phyloP scores from a whole-genome alignment of 2,888 invertebrate species.

The Prionchulus punctatus region DNA sequence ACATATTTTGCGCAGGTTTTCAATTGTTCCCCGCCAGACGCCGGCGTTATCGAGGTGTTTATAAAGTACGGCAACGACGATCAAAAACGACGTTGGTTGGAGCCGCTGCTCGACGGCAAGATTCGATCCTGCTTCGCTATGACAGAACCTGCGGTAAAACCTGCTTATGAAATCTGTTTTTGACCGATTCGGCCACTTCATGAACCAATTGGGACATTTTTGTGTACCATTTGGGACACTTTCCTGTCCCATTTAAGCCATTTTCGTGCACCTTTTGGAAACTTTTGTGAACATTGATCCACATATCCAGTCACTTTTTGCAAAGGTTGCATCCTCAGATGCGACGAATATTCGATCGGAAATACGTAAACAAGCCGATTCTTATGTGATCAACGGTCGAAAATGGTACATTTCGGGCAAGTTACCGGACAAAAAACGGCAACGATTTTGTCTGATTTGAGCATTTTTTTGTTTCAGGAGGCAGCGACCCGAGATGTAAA shows the following conservation, averaged over 20 bases:
- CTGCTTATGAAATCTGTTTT: background rate
- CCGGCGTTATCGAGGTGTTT: slow-evolving; percentile 40
- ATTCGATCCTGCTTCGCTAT: slow-evolving; percentile 37
- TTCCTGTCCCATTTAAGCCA: too few relatives aligned
- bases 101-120: slow-evolving; percentile 34
- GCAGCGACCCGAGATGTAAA: slow-evolving; percentile 36
- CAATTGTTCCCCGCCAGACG: slow-evolving; percentile 40
- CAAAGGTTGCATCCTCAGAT: slow-evolving; percentile 37
- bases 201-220: too few relatives aligned
- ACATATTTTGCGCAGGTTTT: slow-evolving; percentile 32
- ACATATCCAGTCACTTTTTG: background rate
- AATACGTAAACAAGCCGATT: slow-evolving; percentile 33
- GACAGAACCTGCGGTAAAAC: slow-evolving; percentile 30
- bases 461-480: slow-evolving; percentile 26
- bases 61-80: slow-evolving; percentile 36
- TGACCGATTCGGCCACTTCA: too few relatives aligned
- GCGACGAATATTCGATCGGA: slow-evolving; percentile 38
- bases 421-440: too few relatives aligned
- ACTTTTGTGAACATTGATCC: too few relatives aligned
- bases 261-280: too few relatives aligned
- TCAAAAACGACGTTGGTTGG: slow-evolving; percentile 34
- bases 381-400: slow-evolving; percentile 37
- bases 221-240: too few relatives aligned
- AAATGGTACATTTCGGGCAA: slow-evolving; percentile 39
- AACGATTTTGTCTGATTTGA: too few relatives aligned